These are phyloP conservation scores for Rousettus leschenaultii DNA, from an alignment of 2,113 vertebrate genomes.

Conservation along the genomic window DNA sequence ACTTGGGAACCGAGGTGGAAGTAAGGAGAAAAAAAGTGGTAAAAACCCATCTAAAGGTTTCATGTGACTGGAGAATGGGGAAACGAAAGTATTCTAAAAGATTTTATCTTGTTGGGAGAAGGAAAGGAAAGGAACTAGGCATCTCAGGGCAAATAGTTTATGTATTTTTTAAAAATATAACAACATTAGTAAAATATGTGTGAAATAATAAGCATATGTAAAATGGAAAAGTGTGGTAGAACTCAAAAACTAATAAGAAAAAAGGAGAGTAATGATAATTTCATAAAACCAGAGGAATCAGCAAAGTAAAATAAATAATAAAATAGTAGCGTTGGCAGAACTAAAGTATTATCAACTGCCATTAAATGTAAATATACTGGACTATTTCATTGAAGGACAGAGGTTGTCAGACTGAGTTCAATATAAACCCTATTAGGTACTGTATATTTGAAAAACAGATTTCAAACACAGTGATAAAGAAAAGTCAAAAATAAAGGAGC, in stretches of 20 bases:
- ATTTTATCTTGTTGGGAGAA: not conserved
- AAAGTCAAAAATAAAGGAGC: not conserved
- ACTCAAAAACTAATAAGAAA: not conserved
- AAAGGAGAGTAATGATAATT: not conserved
- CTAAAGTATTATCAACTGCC: not conserved
- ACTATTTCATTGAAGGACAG: not conserved
- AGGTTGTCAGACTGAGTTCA: not conserved
- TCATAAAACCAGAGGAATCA: not conserved
- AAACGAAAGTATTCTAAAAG: not conserved
- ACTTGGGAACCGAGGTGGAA: not conserved
- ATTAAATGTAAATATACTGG: not conserved
- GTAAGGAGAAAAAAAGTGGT: not conserved
- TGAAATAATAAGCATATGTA: not conserved
- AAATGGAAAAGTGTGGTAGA: not conserved
- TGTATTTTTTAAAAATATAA: not conserved
- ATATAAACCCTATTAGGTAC: not conserved
- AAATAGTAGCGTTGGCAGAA: not conserved
- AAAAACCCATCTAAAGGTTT: not conserved
- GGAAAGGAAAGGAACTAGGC: not conserved
- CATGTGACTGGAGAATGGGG: not conserved
- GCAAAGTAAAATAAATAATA: not conserved
- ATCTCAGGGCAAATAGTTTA: not conserved
- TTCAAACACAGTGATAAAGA: not conserved
- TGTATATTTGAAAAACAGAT: not conserved
- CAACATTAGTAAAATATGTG: not conserved